Evolutionary conservation across 37 sponge, comb jelly and placozoan genomes (phyloP), one percentile per base, ranked within the genome.

Genomic region (Theonella swinhoei): DNA sequence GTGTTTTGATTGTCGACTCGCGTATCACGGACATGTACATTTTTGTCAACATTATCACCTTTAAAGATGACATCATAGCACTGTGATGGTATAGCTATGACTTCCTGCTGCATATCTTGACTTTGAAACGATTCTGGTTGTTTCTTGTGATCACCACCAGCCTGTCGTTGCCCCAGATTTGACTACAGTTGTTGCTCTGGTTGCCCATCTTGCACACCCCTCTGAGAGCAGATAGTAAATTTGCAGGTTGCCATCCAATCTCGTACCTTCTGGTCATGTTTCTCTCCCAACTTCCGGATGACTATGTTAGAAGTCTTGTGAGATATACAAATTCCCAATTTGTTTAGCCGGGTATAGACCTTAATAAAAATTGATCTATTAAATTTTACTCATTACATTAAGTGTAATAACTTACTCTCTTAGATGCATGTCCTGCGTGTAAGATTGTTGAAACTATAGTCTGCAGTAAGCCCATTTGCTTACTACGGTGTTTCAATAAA

Each of bases 351-450:
- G 7, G 20, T 71, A 61, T 39, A 83, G 1, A 74, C 83, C 83
- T 83, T 69, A 29, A 5, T 65, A 69, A 23, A 58, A 4, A 61
- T 1, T n/a, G 43, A 79, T 2, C 64, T 79, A 31, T 11, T 5
- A 68, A 32, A n/a, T 68, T n/a, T 24, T 70, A 25, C n/a, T 37
- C 17, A 7, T 23, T 35, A 62, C 7, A 5, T 33, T 5, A 66
- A 25, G 4, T 39, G 11, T 33, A 80, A 4, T 2, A 37, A 33
- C 29, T 2, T 70, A 81, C 82, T 73, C 47, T 69, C 65, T 81
- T 71, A 25, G 72, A 81, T 22, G 67, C 39, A 81, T 81, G 82
- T n/a, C 82, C 82, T 3, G 70, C 82, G 70, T 81, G 70, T 35
- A 81, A 24, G 8, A 81, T 7, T 17, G 39, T 24, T 8, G 82